Percentiles rank a stretch among this genome's conserved stretches.
These are phyloP conservation scores for Syritta pipiens DNA, from an alignment of 2,888 invertebrate genomes.

Conservation along the genomic window DNA sequence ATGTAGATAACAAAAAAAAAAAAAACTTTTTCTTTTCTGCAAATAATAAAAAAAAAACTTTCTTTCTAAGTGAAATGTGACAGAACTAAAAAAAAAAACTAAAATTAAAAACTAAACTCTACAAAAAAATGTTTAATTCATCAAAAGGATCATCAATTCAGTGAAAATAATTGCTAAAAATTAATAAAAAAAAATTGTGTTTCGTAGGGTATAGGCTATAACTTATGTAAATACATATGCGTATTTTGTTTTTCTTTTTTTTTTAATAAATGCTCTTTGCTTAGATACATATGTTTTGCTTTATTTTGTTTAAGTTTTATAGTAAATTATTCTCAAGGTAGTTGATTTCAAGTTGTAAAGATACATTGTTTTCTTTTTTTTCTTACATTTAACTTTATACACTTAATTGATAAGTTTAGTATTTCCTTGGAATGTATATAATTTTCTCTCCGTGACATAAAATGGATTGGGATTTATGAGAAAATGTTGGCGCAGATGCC, in stretches of 20 bases:
- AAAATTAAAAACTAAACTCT: constrained; percentile 11
- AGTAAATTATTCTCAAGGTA: constrained; percentile 58
- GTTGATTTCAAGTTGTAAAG: constrained; percentile 59
- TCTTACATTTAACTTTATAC: constrained; percentile 61
- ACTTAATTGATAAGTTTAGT: constrained; percentile 57
- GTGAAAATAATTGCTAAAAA: constrained; percentile 25
- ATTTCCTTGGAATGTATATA: constrained; percentile 39
- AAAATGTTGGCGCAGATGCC: too few species aligned
- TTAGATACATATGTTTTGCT: constrained; percentile 22
- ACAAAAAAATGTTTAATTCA: constrained; percentile 19
- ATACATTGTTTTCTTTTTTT: constrained; percentile 48
- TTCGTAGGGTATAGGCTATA: neutral
- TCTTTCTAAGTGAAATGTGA: constrained; percentile 21
- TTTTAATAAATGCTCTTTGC: constrained; percentile 69
- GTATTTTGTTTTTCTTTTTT: constrained; percentile 26
- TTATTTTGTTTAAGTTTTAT: constrained; percentile 39
- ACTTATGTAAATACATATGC: neutral
- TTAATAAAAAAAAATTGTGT: constrained; percentile 22
- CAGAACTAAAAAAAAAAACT: constrained; percentile 13
- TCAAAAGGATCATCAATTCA: constrained; percentile 71
- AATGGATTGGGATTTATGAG: neutral
- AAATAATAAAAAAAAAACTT: constrained; percentile 2
- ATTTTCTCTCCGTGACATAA: neutral
- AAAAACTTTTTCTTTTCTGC: constrained; percentile 3
- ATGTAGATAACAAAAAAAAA: constrained; percentile 24